Percentiles rank a stretch among this genome's conserved stretches.
phyloP scores from a whole-genome alignment of 2,797 vertebrate species.

The Melanotaenia maccullochi region DNA sequence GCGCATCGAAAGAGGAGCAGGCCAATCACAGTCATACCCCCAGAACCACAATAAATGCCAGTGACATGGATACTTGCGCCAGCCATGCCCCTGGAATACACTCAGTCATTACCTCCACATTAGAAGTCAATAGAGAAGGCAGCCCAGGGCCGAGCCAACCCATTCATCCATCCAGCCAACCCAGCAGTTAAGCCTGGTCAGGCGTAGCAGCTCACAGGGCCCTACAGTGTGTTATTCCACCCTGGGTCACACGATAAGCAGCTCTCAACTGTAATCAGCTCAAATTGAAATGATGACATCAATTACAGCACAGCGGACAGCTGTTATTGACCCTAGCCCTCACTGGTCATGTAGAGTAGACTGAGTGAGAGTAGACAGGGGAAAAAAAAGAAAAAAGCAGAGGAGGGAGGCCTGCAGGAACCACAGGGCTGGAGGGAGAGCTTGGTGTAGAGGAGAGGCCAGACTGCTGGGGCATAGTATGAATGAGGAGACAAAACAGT shows the following conservation, averaged over 20 bases:
- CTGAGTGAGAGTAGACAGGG: not conserved
- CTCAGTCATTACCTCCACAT: slow-evolving; percentile 74
- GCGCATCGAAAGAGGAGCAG: slow-evolving; percentile 46
- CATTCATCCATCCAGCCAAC: slow-evolving; percentile 58
- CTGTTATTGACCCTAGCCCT: slow-evolving; percentile 82
- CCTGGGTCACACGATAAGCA: slow-evolving; percentile 77
- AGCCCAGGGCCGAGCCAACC: slow-evolving; percentile 55
- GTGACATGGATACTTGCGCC: slow-evolving; percentile 56
- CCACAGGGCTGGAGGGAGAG: slow-evolving; percentile 56
- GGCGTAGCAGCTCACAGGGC: slow-evolving; percentile 65
- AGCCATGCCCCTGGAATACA: slow-evolving; percentile 59
- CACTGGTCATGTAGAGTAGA: slow-evolving; percentile 41
- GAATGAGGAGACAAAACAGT: slow-evolving; percentile 62
- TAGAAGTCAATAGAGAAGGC: slow-evolving; percentile 70
- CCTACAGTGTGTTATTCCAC: slow-evolving; percentile 68
- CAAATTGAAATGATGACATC: slow-evolving; percentile 87
- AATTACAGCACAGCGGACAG: slow-evolving; percentile 80
- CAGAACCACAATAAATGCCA: slow-evolving; percentile 53
- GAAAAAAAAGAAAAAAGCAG: not conserved
- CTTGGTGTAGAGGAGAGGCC: slow-evolving; percentile 49
- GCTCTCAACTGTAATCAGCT: slow-evolving; percentile 84
- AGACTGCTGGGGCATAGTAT: slow-evolving; percentile 63
- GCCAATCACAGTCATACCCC: slow-evolving; percentile 54
- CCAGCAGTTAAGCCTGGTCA: slow-evolving; percentile 66
- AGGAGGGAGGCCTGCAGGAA: slow-evolving; percentile 46